phyloP scores from a whole-genome alignment of 2,888 invertebrate genomes.

The Drosophila multiciliata region DNA sequence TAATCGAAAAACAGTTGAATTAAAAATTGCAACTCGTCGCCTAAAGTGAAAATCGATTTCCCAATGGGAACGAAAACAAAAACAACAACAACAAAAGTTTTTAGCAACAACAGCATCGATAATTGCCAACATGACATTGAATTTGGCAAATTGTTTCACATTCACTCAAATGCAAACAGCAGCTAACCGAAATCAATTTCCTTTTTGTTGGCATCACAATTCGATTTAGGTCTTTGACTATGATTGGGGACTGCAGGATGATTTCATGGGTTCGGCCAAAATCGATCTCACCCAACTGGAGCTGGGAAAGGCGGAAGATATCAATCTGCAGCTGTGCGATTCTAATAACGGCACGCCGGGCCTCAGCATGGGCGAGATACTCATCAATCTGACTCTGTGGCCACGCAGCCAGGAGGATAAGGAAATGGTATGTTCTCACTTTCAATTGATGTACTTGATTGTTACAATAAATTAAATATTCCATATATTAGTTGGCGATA shows the following conservation, averaged over 20 bases:
- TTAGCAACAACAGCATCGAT: constrained; percentile 1
- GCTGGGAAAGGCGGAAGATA: constrained; percentile 90
- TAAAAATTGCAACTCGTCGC: constrained; percentile 1
- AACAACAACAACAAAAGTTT: constrained; percentile 4
- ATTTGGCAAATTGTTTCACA: constrained; percentile 51
- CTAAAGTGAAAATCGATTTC: constrained; percentile 4
- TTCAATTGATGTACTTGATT: not conserved
- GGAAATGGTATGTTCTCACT: constrained; percentile 90
- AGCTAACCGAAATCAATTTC: constrained; percentile 42
- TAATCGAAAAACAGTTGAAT: not conserved
- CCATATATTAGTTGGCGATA: constrained; percentile 26
- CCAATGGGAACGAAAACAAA: constrained; percentile 1
- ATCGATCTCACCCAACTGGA: constrained; percentile 94
- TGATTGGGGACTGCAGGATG: constrained; percentile 98
- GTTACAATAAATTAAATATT: constrained; percentile 28
- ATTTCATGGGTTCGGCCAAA: constrained; percentile 97
- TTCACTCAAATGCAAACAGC: constrained; percentile 1
- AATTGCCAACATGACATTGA: constrained; percentile 42
- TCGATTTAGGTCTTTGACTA: constrained; percentile 94
- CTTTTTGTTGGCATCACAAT: constrained; percentile 10
- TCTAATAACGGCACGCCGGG: constrained; percentile 85
- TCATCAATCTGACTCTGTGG: constrained; percentile 93
- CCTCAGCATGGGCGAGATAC: constrained; percentile 93
- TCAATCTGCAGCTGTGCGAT: constrained; percentile 92
- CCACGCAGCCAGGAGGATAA: constrained; percentile 97